Percentiles rank a stretch among this genome's conserved stretches.
Evolutionary conservation across 2,888 invertebrate genomes (phyloP).

Genomic region (Mesorhabditis belari): DNA sequence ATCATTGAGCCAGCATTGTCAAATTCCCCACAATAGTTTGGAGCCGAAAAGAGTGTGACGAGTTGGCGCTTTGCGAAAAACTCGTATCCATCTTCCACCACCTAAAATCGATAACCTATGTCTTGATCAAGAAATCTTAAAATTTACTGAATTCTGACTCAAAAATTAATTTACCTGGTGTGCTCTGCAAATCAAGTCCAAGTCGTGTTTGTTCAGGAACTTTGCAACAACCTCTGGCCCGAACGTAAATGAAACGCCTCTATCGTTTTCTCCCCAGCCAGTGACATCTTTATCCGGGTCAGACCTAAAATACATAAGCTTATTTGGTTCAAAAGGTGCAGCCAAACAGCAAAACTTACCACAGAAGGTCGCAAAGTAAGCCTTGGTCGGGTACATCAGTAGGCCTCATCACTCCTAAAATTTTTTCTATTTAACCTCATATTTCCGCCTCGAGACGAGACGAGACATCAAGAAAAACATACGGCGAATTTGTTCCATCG

Average conservation of each 20-base stretch:
- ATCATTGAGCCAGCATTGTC: conserved; percentile 62
- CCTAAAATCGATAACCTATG: too few species aligned
- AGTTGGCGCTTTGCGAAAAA: conserved; percentile 85
- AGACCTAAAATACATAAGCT: background rate
- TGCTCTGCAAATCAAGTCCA: conserved; percentile 97
- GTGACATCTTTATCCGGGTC: conserved; percentile 65
- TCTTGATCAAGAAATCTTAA: too few species aligned
- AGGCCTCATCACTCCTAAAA: conserved; percentile 62
- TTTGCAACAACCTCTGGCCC: conserved; percentile 98
- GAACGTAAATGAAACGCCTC: conserved; percentile 98
- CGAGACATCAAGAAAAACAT: too few species aligned
- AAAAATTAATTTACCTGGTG: conserved; percentile 76
- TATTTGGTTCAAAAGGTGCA: too few species aligned
- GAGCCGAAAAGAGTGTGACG: conserved; percentile 77
- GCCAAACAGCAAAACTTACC: conserved; percentile 57
- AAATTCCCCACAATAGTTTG: conserved; percentile 77
- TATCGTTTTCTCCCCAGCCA: conserved; percentile 99
- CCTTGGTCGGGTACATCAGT: conserved; percentile 63
- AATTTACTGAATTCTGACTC: too few species aligned
- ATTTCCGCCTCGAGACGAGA: too few species aligned
- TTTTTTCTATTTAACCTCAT: too few species aligned
- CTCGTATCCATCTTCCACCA: conserved; percentile 97
- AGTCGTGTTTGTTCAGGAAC: conserved; percentile 97
- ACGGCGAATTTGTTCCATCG: conserved; percentile 63
- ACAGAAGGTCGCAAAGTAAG: conserved; percentile 59